Conservation (phyloP, 2,113 vertebrate genomes). For the Cisticola juncidis region DNA sequence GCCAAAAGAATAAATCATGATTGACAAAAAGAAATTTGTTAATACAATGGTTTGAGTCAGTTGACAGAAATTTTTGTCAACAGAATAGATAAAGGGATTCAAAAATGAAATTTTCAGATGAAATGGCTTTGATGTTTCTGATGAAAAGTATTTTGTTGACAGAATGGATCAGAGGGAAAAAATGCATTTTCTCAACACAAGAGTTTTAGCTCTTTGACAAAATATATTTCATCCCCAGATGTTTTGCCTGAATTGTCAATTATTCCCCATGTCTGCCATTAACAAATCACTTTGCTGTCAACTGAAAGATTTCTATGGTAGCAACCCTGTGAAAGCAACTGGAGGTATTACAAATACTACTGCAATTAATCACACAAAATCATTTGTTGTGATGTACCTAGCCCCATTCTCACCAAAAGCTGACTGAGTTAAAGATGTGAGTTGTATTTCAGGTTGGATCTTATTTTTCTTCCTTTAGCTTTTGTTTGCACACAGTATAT, state of each 20-base stretch:
- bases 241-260: constrained; percentile 60
- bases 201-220: constrained; percentile 70
- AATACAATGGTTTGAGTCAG: constrained; percentile 74
- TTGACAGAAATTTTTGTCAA: constrained; percentile 79
- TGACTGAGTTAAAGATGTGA: background rate
- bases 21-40: constrained; percentile 77
- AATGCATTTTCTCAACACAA: constrained; percentile 64
- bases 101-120: constrained; percentile 74
- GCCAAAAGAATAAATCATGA: constrained; percentile 67
- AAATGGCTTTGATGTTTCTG: constrained; percentile 75
- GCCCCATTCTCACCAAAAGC: background rate
- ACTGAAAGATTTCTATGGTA: background rate
- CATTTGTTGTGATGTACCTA: background rate
- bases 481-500: background rate
- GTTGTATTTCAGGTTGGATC: accelerated
- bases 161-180: constrained; percentile 68
- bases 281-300: background rate
- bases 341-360: background rate
- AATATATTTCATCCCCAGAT: constrained; percentile 61
- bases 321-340: background rate
- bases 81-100: constrained; percentile 75
- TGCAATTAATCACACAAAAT: background rate
- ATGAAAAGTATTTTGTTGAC: constrained; percentile 77
- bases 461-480: background rate
- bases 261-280: constrained; percentile 21